Conservation (phyloP, 2,113 vertebrate species). For the Cromileptes altivelis region DNA sequence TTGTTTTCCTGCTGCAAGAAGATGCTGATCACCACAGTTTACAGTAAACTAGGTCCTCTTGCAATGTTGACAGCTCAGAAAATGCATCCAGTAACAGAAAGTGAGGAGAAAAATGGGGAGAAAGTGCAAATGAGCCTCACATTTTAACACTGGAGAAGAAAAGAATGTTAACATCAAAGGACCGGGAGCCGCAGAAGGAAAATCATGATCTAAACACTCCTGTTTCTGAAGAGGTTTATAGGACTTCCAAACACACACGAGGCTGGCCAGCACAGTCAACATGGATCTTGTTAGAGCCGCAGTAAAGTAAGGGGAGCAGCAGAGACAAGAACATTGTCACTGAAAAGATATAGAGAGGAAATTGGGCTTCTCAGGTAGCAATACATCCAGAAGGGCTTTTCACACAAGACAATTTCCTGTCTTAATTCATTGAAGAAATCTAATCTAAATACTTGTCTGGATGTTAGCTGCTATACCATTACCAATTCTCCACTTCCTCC, state of each 20-base stretch:
- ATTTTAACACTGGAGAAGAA: background rate
- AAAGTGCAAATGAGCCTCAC: background rate
- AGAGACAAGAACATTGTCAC: background rate
- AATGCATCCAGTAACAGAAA: slow-evolving; percentile 8
- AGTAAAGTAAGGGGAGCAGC: background rate
- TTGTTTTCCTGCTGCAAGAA: background rate
- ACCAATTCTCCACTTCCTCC: background rate
- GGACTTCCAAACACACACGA: background rate
- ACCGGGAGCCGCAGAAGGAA: background rate
- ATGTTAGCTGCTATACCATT: background rate
- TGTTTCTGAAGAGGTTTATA: background rate
- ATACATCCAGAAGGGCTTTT: background rate
- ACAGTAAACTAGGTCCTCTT: background rate
- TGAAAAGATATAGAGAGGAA: background rate
- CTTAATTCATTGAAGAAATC: background rate
- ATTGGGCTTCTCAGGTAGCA: background rate
- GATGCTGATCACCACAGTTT: slow-evolving; percentile 25
- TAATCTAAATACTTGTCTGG: background rate
- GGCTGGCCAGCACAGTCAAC: background rate
- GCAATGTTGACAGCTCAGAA: slow-evolving; percentile 11
- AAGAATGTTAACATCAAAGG: background rate
- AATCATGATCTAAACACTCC: background rate
- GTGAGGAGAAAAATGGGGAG: background rate
- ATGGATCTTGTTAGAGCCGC: background rate
- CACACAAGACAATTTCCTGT: background rate